phyloP scores from a whole-genome alignment of 1,140 invertebrate genomes.

The Chrysomallon squamiferum region DNA sequence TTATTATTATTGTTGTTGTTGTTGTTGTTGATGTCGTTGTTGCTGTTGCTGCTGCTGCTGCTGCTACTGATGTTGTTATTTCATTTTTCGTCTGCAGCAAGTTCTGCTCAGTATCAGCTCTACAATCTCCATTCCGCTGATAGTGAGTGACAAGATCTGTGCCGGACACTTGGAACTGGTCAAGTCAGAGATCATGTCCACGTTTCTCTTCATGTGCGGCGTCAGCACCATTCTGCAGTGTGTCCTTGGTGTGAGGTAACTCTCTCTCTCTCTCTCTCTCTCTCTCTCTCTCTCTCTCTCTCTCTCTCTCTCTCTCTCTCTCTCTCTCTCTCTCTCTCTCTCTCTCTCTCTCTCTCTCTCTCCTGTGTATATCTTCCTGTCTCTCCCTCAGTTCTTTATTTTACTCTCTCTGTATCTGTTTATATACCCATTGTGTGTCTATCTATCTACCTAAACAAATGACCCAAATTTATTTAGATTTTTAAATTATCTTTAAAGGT shows the following conservation, averaged over 20 bases:
- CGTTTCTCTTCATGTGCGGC: conserved; percentile 53
- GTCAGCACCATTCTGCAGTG: conserved; percentile 49
- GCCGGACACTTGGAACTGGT: conserved; percentile 43
- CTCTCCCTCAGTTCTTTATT: too few species aligned
- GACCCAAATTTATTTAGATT: too few species aligned
- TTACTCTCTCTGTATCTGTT: too few species aligned
- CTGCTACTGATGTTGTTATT: background rate
- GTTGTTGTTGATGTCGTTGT: background rate
- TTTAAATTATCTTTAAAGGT: conserved; percentile 60
- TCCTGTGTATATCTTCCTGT: too few species aligned
- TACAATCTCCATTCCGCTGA: conserved; percentile 49
- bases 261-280: too few species aligned
- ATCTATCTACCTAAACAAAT: too few species aligned
- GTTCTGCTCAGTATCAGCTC: conserved; percentile 51
- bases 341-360: too few species aligned
- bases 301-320: too few species aligned
- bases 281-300: too few species aligned
- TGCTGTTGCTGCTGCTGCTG: background rate
- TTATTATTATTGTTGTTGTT: background rate
- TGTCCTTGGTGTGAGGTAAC: conserved; percentile 46
- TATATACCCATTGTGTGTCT: too few species aligned
- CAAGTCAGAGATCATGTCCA: conserved; percentile 54
- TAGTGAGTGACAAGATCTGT: conserved; percentile 44
- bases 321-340: too few species aligned
- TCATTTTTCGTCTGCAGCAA: conserved; percentile 39